phyloP scores from a whole-genome alignment of 2,888 invertebrate species.

The Stegophylla sp. region DNA sequence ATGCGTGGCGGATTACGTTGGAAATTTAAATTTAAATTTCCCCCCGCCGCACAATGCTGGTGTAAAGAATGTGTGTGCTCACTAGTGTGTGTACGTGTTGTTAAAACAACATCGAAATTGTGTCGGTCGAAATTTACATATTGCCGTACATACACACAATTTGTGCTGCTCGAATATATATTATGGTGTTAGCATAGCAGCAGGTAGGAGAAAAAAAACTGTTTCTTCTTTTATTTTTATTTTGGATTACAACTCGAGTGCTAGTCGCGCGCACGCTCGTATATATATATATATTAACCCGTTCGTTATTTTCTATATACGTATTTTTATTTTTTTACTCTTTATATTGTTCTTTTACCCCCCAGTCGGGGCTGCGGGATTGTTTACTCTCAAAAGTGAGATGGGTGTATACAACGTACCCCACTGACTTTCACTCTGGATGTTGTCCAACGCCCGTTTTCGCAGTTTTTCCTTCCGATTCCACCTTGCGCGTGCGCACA shows the following conservation, averaged over 20 bases:
- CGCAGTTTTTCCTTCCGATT: constrained; percentile 48
- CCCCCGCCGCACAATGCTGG: too few species aligned
- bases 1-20: neutral
- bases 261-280: too few species aligned
- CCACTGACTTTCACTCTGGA: constrained; percentile 38
- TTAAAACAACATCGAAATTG: constrained; percentile 25
- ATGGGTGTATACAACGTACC: neutral
- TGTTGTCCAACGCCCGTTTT: constrained; percentile 45
- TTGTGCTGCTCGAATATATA: neutral
- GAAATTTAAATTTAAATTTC: constrained; percentile 23
- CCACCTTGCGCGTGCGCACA: too few species aligned
- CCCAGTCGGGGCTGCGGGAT: constrained; percentile 4
- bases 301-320: constrained; percentile 11
- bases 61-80: neutral
- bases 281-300: constrained; percentile 32
- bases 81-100: too few species aligned
- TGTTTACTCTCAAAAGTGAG: constrained; percentile 1
- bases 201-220: too few species aligned
- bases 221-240: neutral
- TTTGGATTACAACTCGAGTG: constrained; percentile 12
- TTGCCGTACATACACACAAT: too few species aligned
- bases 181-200: too few species aligned
- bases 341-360: neutral
- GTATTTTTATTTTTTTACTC: neutral
- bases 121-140: constrained; percentile 24